Evolutionary conservation across 2,888 invertebrate species (phyloP).

Genomic region (Automeris io): DNA sequence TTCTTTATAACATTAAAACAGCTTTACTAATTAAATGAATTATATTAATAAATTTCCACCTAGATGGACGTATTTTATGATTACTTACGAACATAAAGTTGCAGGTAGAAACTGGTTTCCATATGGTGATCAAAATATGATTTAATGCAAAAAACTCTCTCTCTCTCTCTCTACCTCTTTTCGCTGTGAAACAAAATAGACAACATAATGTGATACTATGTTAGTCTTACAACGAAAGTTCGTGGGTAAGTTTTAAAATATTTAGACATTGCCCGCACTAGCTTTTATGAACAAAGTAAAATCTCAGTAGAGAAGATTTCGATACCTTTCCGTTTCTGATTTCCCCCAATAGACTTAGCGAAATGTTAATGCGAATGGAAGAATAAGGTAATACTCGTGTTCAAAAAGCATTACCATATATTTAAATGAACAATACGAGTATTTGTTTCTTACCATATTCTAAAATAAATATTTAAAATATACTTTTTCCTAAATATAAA

Average conservation of each 20-base stretch:
- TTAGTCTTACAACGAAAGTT: not conserved
- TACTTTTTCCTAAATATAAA: not conserved
- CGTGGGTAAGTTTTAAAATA: not conserved
- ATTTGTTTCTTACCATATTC: not conserved
- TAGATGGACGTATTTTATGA: too few species aligned
- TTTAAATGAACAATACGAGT: constrained; percentile 1
- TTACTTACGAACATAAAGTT: too few species aligned
- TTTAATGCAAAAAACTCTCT: too few species aligned
- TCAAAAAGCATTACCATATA: constrained; percentile 3
- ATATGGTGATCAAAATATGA: too few species aligned
- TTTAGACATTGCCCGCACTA: not conserved
- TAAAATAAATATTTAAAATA: too few species aligned
- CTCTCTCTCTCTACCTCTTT: too few species aligned
- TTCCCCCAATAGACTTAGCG: not conserved
- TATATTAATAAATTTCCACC: too few species aligned
- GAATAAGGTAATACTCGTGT: constrained; percentile 1
- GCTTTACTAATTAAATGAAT: too few species aligned
- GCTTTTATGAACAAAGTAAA: not conserved
- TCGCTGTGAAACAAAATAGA: too few species aligned
- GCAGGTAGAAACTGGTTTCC: too few species aligned
- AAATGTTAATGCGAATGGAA: constrained; percentile 1
- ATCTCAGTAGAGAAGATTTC: not conserved
- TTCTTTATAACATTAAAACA: too few species aligned
- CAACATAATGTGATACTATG: too few species aligned
- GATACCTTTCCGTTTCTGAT: not conserved